phyloP scores from a whole-genome alignment of 2,113 vertebrate species.

The Tyrannus savana region DNA sequence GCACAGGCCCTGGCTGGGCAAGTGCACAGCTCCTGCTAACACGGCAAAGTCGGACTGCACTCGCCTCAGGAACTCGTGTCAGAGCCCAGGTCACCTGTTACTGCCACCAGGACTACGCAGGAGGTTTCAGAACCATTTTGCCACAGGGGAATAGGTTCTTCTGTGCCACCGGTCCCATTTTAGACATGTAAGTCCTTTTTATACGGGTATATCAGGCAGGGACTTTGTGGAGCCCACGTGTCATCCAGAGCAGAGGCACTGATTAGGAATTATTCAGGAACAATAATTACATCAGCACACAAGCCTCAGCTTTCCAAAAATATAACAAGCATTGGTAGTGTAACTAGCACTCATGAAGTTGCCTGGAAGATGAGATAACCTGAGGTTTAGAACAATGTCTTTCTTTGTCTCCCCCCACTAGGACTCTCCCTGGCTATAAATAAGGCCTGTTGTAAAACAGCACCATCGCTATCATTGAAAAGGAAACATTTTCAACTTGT shows the following conservation, averaged over 20 bases:
- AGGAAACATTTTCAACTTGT: neutral
- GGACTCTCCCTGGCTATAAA: neutral
- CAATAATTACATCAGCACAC: neutral
- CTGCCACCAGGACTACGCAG: neutral
- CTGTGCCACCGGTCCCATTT: neutral
- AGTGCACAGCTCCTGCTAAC: fast-evolving
- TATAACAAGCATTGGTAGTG: neutral
- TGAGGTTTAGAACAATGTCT: neutral
- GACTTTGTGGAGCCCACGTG: fast-evolving
- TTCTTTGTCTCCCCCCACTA: neutral
- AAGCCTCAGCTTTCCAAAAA: neutral
- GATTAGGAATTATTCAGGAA: neutral
- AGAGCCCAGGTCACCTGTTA: neutral
- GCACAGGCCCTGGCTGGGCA: fast-evolving
- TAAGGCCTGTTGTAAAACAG: neutral
- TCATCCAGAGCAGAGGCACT: neutral
- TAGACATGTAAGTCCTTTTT: fast-evolving
- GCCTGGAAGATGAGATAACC: neutral
- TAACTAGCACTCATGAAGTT: neutral
- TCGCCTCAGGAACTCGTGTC: fast-evolving
- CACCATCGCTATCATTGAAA: neutral
- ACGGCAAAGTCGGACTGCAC: fast-evolving
- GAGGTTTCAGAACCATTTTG: neutral
- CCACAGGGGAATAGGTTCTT: fast-evolving
- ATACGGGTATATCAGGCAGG: too few relatives aligned